Evolutionary conservation across 2,888 invertebrate genomes (phyloP).

Genomic region (Trimorus sp.): DNA sequence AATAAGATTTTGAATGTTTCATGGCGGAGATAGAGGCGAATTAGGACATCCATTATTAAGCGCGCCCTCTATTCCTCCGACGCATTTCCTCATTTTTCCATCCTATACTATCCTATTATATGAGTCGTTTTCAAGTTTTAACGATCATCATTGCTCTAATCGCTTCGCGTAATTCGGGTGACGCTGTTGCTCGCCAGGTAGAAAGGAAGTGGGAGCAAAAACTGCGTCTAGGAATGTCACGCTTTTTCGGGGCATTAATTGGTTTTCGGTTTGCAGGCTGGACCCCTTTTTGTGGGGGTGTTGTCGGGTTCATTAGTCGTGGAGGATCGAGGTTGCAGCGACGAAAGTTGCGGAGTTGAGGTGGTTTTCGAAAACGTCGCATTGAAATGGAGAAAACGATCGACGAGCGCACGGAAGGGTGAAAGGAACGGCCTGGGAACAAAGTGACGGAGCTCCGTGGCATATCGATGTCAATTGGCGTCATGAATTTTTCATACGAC

Average conservation of each 20-base stretch:
- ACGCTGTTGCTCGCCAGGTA: not conserved
- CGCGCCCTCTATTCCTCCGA: not conserved
- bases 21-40: not conserved
- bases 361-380: too few species aligned
- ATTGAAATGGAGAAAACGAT: conserved; percentile 10
- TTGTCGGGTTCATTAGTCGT: too few species aligned
- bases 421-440: conserved; percentile 34
- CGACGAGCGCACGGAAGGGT: conserved; percentile 25
- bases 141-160: too few species aligned
- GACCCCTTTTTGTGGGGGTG: not conserved
- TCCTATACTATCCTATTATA: too few species aligned
- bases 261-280: not conserved
- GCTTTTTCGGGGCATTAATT: not conserved
- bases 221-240: not conserved
- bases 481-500: conserved; percentile 40
- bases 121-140: too few species aligned
- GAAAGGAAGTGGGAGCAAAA: not conserved
- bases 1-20: conserved; percentile 9
- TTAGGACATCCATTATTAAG: too few species aligned
- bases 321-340: too few species aligned
- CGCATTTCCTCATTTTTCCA: not conserved
- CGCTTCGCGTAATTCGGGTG: too few species aligned
- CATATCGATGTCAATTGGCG: conserved; percentile 32
- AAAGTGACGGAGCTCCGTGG: conserved; percentile 24
- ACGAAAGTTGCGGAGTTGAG: too few species aligned